Evolutionary conservation across 2,797 vertebrate genomes (phyloP).

Genomic region (Acipenser transmontanus): DNA sequence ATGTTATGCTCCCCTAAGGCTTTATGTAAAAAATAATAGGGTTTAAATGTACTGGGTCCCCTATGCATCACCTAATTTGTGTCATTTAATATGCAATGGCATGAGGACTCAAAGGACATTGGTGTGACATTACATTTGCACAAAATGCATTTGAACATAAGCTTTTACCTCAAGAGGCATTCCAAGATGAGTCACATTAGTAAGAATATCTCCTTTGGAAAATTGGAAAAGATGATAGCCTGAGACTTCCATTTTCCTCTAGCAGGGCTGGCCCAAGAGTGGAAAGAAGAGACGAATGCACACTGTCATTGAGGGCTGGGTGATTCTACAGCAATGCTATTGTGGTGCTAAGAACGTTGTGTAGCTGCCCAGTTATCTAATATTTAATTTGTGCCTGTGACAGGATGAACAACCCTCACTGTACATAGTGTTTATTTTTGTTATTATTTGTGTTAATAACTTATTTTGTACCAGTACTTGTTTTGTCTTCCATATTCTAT

Average conservation of each 20-base stretch:
- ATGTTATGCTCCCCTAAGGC: background rate
- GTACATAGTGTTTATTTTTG: too few relatives aligned
- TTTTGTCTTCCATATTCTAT: too few relatives aligned
- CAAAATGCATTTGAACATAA: background rate
- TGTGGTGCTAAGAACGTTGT: too few relatives aligned
- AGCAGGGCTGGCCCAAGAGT: too few relatives aligned
- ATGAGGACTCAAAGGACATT: background rate
- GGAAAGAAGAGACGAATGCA: too few relatives aligned
- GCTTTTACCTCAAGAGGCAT: background rate
- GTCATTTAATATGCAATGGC: background rate
- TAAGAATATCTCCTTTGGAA: background rate
- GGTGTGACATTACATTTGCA: background rate
- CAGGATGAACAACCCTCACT: too few relatives aligned
- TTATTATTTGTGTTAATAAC: too few relatives aligned
- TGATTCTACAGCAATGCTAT: too few relatives aligned
- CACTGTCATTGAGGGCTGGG: too few relatives aligned
- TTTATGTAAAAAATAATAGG: background rate
- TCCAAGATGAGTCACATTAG: background rate
- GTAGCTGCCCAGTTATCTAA: too few relatives aligned
- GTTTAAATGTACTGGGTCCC: background rate
- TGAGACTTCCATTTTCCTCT: background rate
- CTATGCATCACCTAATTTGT: background rate
- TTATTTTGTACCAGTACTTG: too few relatives aligned
- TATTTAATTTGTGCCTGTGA: too few relatives aligned
- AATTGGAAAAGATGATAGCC: background rate